Evolutionary conservation across 2,797 vertebrate species (phyloP).

Genomic region (Eulemur mongoz): DNA sequence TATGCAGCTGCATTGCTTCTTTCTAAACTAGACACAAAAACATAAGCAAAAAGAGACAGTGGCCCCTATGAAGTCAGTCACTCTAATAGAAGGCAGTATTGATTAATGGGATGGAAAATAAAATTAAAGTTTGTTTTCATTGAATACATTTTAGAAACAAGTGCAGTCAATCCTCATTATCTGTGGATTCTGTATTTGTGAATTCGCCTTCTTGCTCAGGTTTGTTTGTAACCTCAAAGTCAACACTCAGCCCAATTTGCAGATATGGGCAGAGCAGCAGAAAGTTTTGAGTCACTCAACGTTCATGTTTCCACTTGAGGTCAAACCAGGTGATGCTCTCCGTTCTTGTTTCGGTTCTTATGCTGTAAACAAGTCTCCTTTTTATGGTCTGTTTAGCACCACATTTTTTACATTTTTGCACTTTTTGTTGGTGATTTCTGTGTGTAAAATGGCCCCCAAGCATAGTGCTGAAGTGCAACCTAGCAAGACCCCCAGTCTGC

Average conservation of each 20-base stretch:
- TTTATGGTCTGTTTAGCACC: background rate
- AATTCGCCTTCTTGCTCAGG: background rate
- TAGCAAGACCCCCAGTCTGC: background rate
- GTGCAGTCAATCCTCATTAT: background rate
- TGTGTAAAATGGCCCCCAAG: background rate
- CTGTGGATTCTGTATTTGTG: background rate
- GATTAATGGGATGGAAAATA: background rate
- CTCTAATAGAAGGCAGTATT: background rate
- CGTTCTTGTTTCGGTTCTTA: background rate
- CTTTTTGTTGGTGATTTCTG: background rate
- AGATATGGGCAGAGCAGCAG: background rate
- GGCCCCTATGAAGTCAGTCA: background rate
- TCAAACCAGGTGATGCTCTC: background rate
- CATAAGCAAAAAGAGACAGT: background rate
- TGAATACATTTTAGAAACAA: background rate
- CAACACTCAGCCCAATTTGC: background rate
- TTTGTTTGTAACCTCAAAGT: background rate
- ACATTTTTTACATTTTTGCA: background rate
- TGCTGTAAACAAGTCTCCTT: background rate
- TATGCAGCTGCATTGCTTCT: background rate
- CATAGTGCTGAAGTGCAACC: background rate
- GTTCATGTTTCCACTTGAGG: background rate
- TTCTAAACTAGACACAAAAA: background rate
- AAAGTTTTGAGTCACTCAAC: background rate
- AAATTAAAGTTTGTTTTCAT: conserved; percentile 6